Evolutionary conservation across 2,888 invertebrate genomes (phyloP).

Genomic region (Chalcis sispes): DNA sequence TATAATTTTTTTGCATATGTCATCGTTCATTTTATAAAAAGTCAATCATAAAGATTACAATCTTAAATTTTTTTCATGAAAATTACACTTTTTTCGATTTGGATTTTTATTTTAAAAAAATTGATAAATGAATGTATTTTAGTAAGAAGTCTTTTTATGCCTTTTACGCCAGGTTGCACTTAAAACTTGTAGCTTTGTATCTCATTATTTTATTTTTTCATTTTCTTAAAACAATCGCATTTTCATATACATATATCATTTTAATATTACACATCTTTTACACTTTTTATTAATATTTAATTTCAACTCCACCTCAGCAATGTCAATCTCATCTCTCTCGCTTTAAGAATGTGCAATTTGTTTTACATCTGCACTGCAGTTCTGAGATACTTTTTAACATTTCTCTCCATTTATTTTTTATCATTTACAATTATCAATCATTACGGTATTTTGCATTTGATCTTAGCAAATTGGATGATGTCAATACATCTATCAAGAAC

Average conservation of each 20-base stretch:
- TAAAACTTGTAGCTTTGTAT: constrained; percentile 16
- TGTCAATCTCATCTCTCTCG: constrained; percentile 8
- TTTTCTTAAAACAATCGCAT: constrained; percentile 53
- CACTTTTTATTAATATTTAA: constrained; percentile 50
- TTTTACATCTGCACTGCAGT: too few relatives aligned
- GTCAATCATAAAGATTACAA: not conserved
- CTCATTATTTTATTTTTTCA: constrained; percentile 27
- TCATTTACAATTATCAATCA: too few relatives aligned
- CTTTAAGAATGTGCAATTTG: too few relatives aligned
- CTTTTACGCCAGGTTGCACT: constrained; percentile 33
- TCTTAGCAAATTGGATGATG: too few relatives aligned
- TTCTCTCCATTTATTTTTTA: too few relatives aligned
- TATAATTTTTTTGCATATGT: constrained; percentile 1
- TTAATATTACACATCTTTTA: constrained; percentile 57
- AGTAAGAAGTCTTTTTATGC: constrained; percentile 42
- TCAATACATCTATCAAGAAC: too few relatives aligned
- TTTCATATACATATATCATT: constrained; percentile 56
- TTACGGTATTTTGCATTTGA: too few relatives aligned
- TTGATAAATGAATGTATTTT: constrained; percentile 36
- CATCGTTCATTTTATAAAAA: not conserved
- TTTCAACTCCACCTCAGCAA: constrained; percentile 40
- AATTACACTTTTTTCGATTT: not conserved
- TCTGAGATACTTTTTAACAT: too few relatives aligned
- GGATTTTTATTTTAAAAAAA: constrained; percentile 1
- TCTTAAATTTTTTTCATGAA: not conserved